Percentiles rank a stretch among this genome's conserved stretches.
These are phyloP conservation scores for Alosa alosa DNA, from an alignment of 2,113 vertebrate species.

Conservation along the genomic window DNA sequence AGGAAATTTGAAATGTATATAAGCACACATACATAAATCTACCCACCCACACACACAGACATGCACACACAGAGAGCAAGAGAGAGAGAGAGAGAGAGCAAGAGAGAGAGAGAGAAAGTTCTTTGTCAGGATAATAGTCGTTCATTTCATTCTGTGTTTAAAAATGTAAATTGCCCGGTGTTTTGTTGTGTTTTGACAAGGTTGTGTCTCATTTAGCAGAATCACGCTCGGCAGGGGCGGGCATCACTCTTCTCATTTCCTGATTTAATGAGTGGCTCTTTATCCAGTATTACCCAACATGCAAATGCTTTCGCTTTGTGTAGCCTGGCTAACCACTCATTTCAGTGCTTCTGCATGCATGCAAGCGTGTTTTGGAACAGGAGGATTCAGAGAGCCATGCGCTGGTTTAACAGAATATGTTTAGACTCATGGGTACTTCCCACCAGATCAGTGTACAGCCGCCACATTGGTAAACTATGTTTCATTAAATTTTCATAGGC, in stretches of 20 bases:
- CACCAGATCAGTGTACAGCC: too few relatives aligned
- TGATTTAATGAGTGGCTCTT: background rate
- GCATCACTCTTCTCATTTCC: background rate
- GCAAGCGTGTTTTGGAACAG: background rate
- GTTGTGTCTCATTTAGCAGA: constrained; percentile 6
- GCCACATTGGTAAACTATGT: too few relatives aligned
- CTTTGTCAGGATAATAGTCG: background rate
- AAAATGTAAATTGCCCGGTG: constrained; percentile 14
- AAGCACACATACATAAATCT: background rate
- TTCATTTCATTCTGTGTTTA: background rate
- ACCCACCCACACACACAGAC: background rate
- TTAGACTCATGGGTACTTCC: too few relatives aligned
- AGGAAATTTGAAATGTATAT: background rate
- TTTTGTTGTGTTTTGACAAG: constrained; percentile 9
- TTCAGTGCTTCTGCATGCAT: background rate
- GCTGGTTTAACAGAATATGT: too few relatives aligned
- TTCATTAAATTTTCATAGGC: too few relatives aligned
- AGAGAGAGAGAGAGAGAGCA: too few relatives aligned
- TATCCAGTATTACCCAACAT: background rate
- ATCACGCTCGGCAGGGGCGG: background rate
- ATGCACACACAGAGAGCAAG: background rate
- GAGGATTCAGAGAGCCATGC: background rate
- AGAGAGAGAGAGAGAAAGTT: background rate
- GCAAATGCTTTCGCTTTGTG: background rate
- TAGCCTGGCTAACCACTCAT: background rate